Evolutionary conservation across 2,797 vertebrate genomes (phyloP), one percentile per base, ranked within the genome.

Genomic region (Platyrinchus mystaceus): DNA sequence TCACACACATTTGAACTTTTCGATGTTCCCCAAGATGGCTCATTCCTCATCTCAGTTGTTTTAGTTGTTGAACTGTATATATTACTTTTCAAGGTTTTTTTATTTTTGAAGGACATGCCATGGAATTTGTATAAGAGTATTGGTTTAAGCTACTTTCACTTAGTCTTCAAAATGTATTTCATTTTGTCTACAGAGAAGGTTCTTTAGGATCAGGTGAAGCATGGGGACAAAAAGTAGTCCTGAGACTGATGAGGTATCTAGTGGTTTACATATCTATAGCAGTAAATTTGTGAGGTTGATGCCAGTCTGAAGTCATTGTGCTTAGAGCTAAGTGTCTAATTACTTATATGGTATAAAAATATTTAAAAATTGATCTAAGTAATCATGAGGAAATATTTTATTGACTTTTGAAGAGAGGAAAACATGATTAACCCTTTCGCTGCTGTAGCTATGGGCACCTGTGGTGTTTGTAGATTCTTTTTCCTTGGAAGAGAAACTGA

Each of bases 241-340:
- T 62, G 95, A 96, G 85, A 91, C 22, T 81, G 73, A 64, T 97
- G 93, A 97, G 69, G 62, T 93, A 24, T 83, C 84, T 93, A 91
- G 59, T 53, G 78, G 93, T 86, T 96, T 93, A 85, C 60, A 50
- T 85, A 95, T 95, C 96, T 84, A n/a, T 74, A 95, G 95, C 86
- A 95, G 93, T 92, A 94, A 85, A 93, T 96, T 94, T 91, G 94
- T 90, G 94, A 89, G 93, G 88, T 89, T 95, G 89, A 95, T 97
- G 95, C 94, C 96, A 97, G 89, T 96, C 88, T 89, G 92, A 97
- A 96, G 73, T 95, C 91, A 50, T 94, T 97, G 96, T 96, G 95
- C 93, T 95, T 93, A 95, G 84, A 94, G 81, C 93, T 86, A 89
- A 44, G 89, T 92, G 76, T 97, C 52, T 96, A 59, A 84, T 73